Evolutionary conservation across 2,113 vertebrate genomes (phyloP).

Genomic region (Mormoops blainvillei): DNA sequence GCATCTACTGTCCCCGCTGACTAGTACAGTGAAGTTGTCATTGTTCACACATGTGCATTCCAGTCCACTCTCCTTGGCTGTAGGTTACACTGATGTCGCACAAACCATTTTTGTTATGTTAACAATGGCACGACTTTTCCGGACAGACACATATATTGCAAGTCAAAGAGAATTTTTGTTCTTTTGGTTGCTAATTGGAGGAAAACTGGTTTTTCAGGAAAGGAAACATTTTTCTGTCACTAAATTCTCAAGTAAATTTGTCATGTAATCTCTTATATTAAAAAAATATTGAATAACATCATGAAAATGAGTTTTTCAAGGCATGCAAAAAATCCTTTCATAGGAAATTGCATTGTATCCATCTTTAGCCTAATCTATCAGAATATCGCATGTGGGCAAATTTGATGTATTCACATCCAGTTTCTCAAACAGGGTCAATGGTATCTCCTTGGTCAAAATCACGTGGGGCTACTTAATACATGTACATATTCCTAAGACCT

Average conservation of each 20-base stretch:
- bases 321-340: background rate
- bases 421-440: background rate
- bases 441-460: background rate
- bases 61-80: no score
- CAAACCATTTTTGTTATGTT: no score
- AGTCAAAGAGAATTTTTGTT: background rate
- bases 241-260: slow-evolving; percentile 7
- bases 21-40: no score
- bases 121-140: no score
- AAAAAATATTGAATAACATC: background rate
- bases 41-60: no score
- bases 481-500: background rate
- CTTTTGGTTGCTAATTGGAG: background rate
- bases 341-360: background rate
- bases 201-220: background rate
- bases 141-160: background rate
- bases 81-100: no score
- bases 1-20: no score
- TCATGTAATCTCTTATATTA: background rate
- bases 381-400: background rate
- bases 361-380: background rate
- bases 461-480: background rate
- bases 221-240: background rate
- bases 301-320: background rate
- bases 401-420: background rate